These are phyloP conservation scores for Trematomus bernacchii DNA, from an alignment of 2,797 vertebrate species.

Conservation along the genomic window DNA sequence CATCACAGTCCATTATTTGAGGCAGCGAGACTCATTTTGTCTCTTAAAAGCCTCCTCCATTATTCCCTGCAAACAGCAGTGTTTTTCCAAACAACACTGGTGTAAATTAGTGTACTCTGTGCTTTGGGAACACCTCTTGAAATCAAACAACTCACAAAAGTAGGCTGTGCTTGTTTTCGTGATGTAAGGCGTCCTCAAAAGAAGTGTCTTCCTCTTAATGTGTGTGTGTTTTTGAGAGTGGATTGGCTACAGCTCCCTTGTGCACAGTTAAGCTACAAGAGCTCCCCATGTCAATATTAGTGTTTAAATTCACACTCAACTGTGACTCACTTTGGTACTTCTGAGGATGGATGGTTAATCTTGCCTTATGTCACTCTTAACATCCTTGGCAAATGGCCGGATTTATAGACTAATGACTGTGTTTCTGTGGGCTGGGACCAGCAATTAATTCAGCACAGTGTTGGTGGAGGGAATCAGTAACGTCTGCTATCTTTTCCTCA, in stretches of 20 bases:
- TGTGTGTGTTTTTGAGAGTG: constrained; percentile 24
- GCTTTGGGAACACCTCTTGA: constrained; percentile 37
- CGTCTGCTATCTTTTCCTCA: constrained; percentile 17
- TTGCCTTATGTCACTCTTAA: constrained; percentile 71
- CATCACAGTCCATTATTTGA: constrained; percentile 28
- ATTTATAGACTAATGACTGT: constrained; percentile 76
- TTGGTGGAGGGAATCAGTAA: constrained; percentile 58
- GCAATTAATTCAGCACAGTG: constrained; percentile 67
- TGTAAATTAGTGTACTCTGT: constrained; percentile 33
- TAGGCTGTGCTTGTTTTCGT: constrained; percentile 14
- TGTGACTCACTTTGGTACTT: constrained; percentile 72
- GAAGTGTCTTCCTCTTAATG: constrained; percentile 36
- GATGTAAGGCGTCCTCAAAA: constrained; percentile 38
- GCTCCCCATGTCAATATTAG: constrained; percentile 71
- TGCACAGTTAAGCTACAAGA: constrained; percentile 69
- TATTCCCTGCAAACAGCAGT: constrained; percentile 14
- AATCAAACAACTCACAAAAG: constrained; percentile 34
- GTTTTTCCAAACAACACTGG: constrained; percentile 27
- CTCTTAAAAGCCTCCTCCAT: constrained; percentile 3
- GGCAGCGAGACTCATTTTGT: background rate
- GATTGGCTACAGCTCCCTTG: constrained; percentile 56
- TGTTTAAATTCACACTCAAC: constrained; percentile 75
- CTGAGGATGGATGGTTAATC: constrained; percentile 77
- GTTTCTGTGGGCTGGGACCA: constrained; percentile 66
- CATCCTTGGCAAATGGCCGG: constrained; percentile 69